phyloP scores from a whole-genome alignment of 2,797 vertebrate species.

The Gymnothorax reevesii region DNA sequence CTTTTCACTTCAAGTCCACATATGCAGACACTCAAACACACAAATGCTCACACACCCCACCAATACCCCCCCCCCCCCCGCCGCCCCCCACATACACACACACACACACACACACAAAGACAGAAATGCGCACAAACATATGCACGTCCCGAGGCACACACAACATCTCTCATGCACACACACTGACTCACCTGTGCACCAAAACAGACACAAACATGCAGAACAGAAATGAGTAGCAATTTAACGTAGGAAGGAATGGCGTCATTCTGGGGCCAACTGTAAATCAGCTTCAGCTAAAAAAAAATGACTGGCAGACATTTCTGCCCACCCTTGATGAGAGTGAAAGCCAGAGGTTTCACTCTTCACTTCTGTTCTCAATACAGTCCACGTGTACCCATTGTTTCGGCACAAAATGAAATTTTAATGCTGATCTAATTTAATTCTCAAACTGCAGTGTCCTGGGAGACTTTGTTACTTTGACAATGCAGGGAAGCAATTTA shows the following conservation, averaged over 20 bases:
- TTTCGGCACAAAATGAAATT: conserved; percentile 66
- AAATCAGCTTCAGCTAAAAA: background rate
- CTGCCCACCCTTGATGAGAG: conserved; percentile 60
- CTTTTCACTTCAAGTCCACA: conserved; percentile 67
- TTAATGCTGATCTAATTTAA: conserved; percentile 64
- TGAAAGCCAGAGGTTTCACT: conserved; percentile 69
- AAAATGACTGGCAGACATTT: background rate
- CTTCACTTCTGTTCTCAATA: conserved; percentile 69
- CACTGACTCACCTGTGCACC: conserved; percentile 19
- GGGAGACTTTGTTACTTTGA: conserved; percentile 52
- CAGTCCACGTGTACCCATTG: conserved; percentile 61
- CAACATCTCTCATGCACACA: conserved; percentile 21
- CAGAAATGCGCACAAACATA: conserved; percentile 57
- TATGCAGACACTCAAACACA: conserved; percentile 57
- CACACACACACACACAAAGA: conserved; percentile 48
- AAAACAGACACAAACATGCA: background rate
- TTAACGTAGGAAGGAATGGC: background rate
- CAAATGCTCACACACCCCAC: conserved; percentile 25
- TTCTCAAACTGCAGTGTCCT: conserved; percentile 56
- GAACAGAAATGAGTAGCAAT: background rate
- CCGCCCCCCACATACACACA: too few relatives aligned
- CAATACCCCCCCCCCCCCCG: too few relatives aligned
- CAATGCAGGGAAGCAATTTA: conserved; percentile 77
- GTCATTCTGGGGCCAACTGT: background rate
- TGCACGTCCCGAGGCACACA: conserved; percentile 23